Conservation (phyloP, 2,113 vertebrate genomes). For the Corydoras sp. region DNA sequence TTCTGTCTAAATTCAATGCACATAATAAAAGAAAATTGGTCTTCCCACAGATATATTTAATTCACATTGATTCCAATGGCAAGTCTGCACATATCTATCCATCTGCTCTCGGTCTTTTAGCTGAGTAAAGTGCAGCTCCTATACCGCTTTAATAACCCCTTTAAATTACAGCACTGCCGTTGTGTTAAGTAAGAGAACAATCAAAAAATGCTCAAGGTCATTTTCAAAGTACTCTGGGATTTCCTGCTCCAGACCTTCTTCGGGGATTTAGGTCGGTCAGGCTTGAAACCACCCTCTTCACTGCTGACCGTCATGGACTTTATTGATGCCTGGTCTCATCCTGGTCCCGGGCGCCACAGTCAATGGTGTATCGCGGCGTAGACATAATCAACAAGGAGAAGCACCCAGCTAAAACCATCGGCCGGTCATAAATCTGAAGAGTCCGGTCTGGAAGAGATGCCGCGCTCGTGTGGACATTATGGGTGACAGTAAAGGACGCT, state of each 20-base stretch:
- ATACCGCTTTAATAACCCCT: conserved; percentile 12
- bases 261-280: conserved; percentile 27
- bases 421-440: conserved; percentile 66
- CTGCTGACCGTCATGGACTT: conserved; percentile 42
- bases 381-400: conserved; percentile 58
- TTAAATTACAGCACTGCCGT: conserved; percentile 31
- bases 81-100: conserved; percentile 1
- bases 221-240: conserved; percentile 33
- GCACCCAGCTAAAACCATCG: conserved; percentile 57
- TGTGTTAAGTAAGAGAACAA: neutral
- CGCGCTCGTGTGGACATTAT: conserved; percentile 60
- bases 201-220: conserved; percentile 41
- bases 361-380: conserved; percentile 60
- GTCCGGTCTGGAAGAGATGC: conserved; percentile 55
- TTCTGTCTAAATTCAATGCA: conserved; percentile 1
- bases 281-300: conserved; percentile 17
- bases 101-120: neutral
- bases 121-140: neutral
- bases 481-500: conserved; percentile 65
- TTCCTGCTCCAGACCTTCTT: conserved; percentile 21
- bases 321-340: conserved; percentile 62
- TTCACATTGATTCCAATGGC: conserved; percentile 5
- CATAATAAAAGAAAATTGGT: conserved; percentile 10
- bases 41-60: conserved; percentile 1
- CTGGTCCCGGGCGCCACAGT: conserved; percentile 40